Percentiles rank a stretch among this genome's conserved stretches.
Evolutionary conservation across 53 echinoderm and acorn worm species (phyloP).

Genomic region (Holothuria scabra): DNA sequence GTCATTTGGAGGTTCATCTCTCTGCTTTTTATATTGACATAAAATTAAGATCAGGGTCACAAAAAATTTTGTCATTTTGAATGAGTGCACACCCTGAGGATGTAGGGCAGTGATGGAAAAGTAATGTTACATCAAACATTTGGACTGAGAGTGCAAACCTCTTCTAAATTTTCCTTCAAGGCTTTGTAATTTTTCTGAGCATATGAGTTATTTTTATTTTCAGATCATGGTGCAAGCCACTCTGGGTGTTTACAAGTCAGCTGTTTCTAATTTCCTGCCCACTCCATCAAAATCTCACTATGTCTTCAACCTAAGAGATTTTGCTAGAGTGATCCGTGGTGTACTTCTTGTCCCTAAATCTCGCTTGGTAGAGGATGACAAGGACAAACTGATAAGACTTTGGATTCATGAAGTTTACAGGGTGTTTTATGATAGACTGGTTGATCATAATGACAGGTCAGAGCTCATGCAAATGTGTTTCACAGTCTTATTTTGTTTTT

Average conservation of each 20-base stretch:
- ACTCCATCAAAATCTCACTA: slow-evolving; percentile 99
- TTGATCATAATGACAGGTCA: slow-evolving; percentile 79
- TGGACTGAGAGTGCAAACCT: too few relatives aligned
- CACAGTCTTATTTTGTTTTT: background rate
- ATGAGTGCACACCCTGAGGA: too few relatives aligned
- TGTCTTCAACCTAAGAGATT: slow-evolving; percentile 99
- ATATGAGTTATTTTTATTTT: too few relatives aligned
- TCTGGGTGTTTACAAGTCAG: slow-evolving; percentile 94
- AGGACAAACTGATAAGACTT: slow-evolving; percentile 95
- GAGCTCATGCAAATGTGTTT: background rate
- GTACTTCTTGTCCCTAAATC: slow-evolving; percentile 88
- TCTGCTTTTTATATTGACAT: too few relatives aligned
- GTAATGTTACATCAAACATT: too few relatives aligned
- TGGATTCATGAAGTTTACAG: slow-evolving; percentile 99
- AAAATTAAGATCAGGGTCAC: too few relatives aligned
- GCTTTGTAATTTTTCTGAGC: too few relatives aligned
- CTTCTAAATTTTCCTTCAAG: too few relatives aligned
- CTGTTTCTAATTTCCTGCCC: slow-evolving; percentile 92
- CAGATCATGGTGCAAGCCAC: slow-evolving; percentile 98
- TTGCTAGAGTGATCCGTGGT: slow-evolving; percentile 96
- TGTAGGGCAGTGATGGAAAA: too few relatives aligned
- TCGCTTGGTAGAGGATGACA: slow-evolving; percentile 87
- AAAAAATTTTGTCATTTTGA: too few relatives aligned
- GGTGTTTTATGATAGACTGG: slow-evolving; percentile 80
- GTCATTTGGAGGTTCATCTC: too few relatives aligned